phyloP scores from a whole-genome alignment of 2,113 vertebrate species.

The Mesocricetus auratus region DNA sequence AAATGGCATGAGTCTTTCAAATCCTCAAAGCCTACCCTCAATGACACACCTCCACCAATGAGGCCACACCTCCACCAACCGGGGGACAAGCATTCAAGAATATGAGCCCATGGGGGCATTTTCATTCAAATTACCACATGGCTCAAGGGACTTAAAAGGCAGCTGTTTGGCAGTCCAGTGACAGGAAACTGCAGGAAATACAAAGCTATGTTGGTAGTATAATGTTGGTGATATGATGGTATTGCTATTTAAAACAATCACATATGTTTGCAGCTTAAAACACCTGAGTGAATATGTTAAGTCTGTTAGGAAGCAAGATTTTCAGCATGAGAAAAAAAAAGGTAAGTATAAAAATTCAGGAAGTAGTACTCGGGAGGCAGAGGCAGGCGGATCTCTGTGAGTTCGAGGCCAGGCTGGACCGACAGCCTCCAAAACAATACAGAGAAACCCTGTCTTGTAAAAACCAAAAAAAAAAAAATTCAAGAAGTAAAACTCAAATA shows the following conservation, averaged over 20 bases:
- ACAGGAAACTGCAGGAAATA: background rate
- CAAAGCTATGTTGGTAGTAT: background rate
- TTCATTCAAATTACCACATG: background rate
- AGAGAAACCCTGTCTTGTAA: too few relatives aligned
- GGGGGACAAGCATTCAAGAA: background rate
- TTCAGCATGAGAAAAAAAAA: background rate
- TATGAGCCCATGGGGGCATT: background rate
- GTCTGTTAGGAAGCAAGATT: background rate
- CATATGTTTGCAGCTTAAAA: background rate
- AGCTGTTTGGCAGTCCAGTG: background rate
- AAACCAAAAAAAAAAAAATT: too few relatives aligned
- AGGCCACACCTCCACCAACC: background rate
- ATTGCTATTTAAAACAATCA: background rate
- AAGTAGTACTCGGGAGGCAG: too few relatives aligned
- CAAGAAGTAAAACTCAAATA: background rate
- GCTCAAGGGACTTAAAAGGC: background rate
- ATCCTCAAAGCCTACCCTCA: background rate
- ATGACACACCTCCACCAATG: background rate
- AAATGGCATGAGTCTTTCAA: background rate
- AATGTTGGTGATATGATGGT: background rate
- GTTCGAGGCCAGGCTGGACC: too few relatives aligned
- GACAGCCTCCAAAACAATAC: too few relatives aligned
- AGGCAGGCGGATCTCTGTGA: too few relatives aligned
- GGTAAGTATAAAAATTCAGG: background rate
- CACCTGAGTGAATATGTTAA: background rate